phyloP scores from a whole-genome alignment of 2,113 vertebrate genomes.

The Corvus hawaiiensis region DNA sequence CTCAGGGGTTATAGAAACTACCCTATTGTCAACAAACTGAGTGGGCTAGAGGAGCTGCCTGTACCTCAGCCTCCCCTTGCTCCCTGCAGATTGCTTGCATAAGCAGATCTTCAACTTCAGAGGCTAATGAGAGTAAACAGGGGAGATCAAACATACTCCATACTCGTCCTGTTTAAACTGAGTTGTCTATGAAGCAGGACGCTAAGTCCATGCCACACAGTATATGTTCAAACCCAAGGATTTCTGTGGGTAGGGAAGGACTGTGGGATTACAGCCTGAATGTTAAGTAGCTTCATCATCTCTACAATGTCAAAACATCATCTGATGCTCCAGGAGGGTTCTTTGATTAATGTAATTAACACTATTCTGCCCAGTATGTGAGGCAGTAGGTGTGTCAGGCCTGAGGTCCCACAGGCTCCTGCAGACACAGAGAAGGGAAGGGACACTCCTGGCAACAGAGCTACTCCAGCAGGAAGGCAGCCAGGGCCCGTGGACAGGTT shows the following conservation, averaged over 20 bases:
- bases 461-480: neutral
- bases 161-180: neutral
- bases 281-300: neutral
- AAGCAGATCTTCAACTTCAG: neutral
- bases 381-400: neutral
- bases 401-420: neutral
- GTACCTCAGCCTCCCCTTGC: neutral
- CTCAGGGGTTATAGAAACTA: neutral
- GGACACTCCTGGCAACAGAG: fast-evolving
- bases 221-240: neutral
- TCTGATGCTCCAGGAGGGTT: neutral
- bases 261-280: neutral
- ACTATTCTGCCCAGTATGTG: neutral
- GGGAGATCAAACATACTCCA: neutral
- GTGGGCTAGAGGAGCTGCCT: neutral
- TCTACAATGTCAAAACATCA: neutral
- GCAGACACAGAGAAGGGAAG: neutral
- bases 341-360: neutral
- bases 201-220: neutral
- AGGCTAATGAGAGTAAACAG: neutral
- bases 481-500: fast-evolving
- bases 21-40: neutral
- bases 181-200: neutral
- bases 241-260: neutral
- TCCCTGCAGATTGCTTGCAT: neutral